Conservation (phyloP, 2,888 invertebrate genomes). For the Argynnis bischoffii region DNA sequence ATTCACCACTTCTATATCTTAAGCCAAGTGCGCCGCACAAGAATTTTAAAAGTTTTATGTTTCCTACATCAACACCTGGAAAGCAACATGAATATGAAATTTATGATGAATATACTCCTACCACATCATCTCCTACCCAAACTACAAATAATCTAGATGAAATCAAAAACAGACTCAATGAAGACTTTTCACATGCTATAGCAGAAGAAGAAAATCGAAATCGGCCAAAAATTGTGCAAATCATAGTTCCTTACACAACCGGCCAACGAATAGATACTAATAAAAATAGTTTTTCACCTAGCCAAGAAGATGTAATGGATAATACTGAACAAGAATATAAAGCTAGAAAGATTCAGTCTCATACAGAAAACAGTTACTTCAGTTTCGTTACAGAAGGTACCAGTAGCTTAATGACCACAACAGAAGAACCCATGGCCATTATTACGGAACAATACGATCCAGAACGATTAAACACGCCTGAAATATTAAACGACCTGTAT, state of each 20-base stretch:
- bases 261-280: slow-evolving; percentile 53
- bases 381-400: slow-evolving; percentile 56
- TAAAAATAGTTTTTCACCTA: slow-evolving; percentile 49
- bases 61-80: slow-evolving; percentile 56
- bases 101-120: slow-evolving; percentile 63
- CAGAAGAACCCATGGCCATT: slow-evolving; percentile 52
- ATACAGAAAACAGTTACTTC: slow-evolving; percentile 51
- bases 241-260: slow-evolving; percentile 91
- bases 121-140: slow-evolving; percentile 53
- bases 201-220: slow-evolving; percentile 59
- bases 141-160: slow-evolving; percentile 59
- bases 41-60: slow-evolving; percentile 70
- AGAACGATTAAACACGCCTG: slow-evolving; percentile 71
- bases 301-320: slow-evolving; percentile 64
- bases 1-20: slow-evolving; percentile 82
- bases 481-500: slow-evolving; percentile 63
- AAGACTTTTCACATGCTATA: slow-evolving; percentile 50
- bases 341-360: slow-evolving; percentile 75
- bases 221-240: slow-evolving; percentile 86
- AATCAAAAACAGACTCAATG: slow-evolving; percentile 56
- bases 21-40: slow-evolving; percentile 81
- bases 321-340: slow-evolving; percentile 63
- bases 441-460: slow-evolving; percentile 76
- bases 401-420: slow-evolving; percentile 53
- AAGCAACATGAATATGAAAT: slow-evolving; percentile 70